Evolutionary conservation across 2,797 vertebrate species (phyloP), one percentile per base, ranked within the genome.

Genomic region (Enteromius thamalakanensis): DNA sequence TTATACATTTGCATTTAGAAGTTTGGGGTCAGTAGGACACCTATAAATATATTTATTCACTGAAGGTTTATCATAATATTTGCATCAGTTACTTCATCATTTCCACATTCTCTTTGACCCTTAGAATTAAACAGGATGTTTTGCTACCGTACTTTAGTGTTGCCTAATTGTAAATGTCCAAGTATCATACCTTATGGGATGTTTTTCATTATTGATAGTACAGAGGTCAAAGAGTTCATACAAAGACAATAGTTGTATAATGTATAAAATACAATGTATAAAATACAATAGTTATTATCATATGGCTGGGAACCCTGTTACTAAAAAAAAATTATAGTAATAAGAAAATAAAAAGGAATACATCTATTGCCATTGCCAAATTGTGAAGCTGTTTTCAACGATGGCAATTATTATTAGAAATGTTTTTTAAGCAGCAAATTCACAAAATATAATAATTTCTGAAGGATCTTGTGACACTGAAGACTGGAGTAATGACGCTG

Each of bases 271-370:
- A 60, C 53, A 14, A 40, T 60, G n/a, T n/a, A 1, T 23, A 21
- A 62, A 62, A 40, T 62, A 60, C 53, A 14, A 40, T 60, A 40
- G 17, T 58, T 76, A 42, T 42, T 42, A 76, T 76, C 21, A 21
- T 40, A 29, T 11, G 10, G 15, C 75, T 64, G 58, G 37, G 58
- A 64, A 62, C 55, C 26, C 55, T 45, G 21, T n/a, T 58, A 11
- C 21, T 21, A 26, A 26, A n/a, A 55, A 55, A 55, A n/a, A 55
- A 8, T n/a, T 10, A n/a, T n/a, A 4, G 17, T 17, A 53, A 53
- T 53, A 53, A 40, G 9, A 40, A 40, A 55, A n/a, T 55, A n/a
- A 6, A 17, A 51, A 9, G n/a, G 0, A 1, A 55, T 55, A 10
- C 53, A 55, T 55, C 21, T 10, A n/a, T 9, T 55, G 53, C 3